Evolutionary conservation across 1,140 invertebrate species (phyloP), one percentile per base, ranked within the genome.

Genomic region (Drosophila arawakana): DNA sequence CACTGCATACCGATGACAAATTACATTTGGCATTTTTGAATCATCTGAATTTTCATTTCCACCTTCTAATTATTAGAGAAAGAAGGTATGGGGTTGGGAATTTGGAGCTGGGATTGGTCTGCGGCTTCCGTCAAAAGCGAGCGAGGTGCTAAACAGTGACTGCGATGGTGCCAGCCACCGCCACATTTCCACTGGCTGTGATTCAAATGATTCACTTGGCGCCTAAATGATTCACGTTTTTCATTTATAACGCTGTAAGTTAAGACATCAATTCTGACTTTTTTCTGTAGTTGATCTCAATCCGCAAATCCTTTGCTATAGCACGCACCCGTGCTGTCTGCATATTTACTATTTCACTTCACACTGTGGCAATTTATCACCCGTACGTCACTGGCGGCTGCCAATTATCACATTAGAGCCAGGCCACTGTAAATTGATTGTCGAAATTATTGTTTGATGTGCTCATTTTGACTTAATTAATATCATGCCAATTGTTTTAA

Each of bases 391-490:
- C 15, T 41, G 11, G 43, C 35, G 30, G 50, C 65, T 35, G 35
- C 8, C 37, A 74, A 74, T 74, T 74, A 74, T 18, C 72, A 74
- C 72, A 1, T 69, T 74, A 21, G 3, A n/a, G 47, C 2, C 18
- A 25, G 47, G 71, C 68, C 71, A 68, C 47, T 66, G 37, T 73
- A 18, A 18, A 39, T 41, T 13, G 30, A 15, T 54, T 18, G 46
- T 65, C 65, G 66, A 73, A 69, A 69, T 70, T 74, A 49, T 60
- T 41, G 34, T 13, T 21, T 41, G 41, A 4, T 69, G 49, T 69
- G 65, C 50, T 49, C 50, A 55, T 61, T 61, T 73, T 18, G n/a
- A 6, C 44, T 70, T 74, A 74, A 74, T 74, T 62, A 43, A 74
- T 70, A 62, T 55, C 72, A 69, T 50, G 35, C 43, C 21, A 39